Conservation (phyloP, 2,113 vertebrate species). For the Verasper variegatus region DNA sequence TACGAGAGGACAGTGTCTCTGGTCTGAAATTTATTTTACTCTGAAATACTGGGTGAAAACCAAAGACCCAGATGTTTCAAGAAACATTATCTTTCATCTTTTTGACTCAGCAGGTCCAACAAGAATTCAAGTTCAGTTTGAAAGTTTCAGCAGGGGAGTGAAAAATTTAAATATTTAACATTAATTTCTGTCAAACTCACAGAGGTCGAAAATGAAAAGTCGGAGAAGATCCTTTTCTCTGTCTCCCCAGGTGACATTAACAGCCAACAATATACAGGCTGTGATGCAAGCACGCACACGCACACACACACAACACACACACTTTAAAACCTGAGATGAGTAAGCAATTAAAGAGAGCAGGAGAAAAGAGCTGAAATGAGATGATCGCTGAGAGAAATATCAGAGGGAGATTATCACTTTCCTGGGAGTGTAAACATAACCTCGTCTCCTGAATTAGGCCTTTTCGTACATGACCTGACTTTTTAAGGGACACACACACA, state of each 20-base stretch:
- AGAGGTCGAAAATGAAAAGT: conserved; percentile 13
- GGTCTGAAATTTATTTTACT: too few species aligned
- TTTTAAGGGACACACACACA: conserved; percentile 13
- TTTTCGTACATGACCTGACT: not conserved
- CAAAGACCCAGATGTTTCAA: too few species aligned
- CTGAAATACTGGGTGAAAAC: too few species aligned
- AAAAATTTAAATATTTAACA: too few species aligned
- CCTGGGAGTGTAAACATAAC: conserved; percentile 22
- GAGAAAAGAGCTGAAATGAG: not conserved
- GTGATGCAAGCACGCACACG: not conserved
- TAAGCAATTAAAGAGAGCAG: not conserved
- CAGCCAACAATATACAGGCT: conserved; percentile 3
- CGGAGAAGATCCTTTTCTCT: conserved; percentile 24
- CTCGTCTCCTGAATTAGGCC: conserved; percentile 1
- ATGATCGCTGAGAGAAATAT: not conserved
- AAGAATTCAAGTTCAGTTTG: not conserved
- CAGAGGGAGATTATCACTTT: conserved; percentile 30
- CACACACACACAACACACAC: not conserved
- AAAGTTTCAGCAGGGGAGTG: not conserved
- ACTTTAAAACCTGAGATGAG: conserved; percentile 28
- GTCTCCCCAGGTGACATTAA: not conserved
- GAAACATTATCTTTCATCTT: too few species aligned
- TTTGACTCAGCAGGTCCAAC: too few species aligned
- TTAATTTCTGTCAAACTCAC: not conserved
- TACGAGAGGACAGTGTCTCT: too few species aligned